phyloP scores from a whole-genome alignment of 2,113 vertebrate genomes.

The Gavia stellata region DNA sequence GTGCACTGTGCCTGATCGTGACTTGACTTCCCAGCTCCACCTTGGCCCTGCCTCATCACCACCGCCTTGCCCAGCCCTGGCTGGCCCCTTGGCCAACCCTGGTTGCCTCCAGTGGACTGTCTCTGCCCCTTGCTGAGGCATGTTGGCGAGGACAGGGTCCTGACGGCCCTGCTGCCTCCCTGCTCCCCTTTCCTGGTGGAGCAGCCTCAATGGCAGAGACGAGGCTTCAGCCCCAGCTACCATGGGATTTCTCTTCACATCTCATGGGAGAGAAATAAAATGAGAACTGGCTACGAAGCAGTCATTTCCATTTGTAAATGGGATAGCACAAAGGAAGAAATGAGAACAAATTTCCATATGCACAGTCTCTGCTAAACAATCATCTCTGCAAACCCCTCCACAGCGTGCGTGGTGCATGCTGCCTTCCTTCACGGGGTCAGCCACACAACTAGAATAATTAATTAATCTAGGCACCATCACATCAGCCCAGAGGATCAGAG shows the following conservation, averaged over 20 bases:
- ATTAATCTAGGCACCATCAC: neutral
- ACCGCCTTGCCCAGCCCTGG: neutral
- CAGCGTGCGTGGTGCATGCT: accelerated
- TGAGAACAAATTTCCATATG: constrained; percentile 60
- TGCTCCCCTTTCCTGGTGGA: neutral
- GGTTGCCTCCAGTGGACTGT: neutral
- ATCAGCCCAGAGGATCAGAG: neutral
- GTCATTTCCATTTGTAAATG: constrained; percentile 50
- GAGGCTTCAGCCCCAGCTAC: neutral
- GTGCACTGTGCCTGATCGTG: accelerated
- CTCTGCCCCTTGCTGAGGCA: neutral
- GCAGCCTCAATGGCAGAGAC: neutral
- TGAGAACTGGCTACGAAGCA: neutral
- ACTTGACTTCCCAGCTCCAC: neutral
- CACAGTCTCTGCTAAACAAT: constrained; percentile 34
- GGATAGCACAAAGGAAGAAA: constrained; percentile 32
- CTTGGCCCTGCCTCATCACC: neutral
- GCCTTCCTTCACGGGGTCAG: neutral
- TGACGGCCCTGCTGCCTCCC: neutral
- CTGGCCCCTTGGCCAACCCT: neutral
- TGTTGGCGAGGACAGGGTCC: neutral
- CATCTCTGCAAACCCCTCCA: neutral
- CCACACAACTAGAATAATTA: neutral
- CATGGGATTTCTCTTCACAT: neutral
- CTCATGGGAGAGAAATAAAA: neutral